phyloP scores from a whole-genome alignment of 2,797 vertebrate genomes.

The Clarias platycephalus region DNA sequence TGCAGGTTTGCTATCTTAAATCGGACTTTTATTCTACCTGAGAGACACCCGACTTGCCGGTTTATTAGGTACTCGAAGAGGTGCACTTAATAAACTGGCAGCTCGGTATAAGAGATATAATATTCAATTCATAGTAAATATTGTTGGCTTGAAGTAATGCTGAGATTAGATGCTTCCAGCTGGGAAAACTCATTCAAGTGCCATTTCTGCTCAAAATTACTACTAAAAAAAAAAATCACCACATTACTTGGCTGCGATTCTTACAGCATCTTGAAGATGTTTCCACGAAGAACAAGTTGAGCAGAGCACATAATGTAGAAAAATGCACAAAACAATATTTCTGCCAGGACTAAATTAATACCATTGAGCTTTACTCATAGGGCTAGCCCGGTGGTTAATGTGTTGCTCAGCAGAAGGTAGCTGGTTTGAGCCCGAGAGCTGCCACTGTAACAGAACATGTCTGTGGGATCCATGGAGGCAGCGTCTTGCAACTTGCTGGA shows the following conservation, averaged over 20 bases:
- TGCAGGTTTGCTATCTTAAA: conserved; percentile 4
- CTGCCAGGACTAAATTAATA: not conserved
- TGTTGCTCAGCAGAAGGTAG: too few relatives aligned
- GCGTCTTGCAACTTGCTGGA: too few relatives aligned
- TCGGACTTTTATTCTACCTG: conserved; percentile 12
- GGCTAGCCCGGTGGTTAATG: too few relatives aligned
- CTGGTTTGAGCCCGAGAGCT: too few relatives aligned
- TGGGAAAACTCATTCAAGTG: conserved; percentile 2
- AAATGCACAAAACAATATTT: conserved; percentile 4
- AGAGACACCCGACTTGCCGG: not conserved
- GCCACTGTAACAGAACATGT: too few relatives aligned
- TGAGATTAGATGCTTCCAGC: conserved; percentile 11
- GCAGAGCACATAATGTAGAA: not conserved
- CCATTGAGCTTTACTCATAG: not conserved
- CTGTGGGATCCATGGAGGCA: too few relatives aligned
- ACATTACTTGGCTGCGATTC: not conserved
- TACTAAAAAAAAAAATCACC: not conserved
- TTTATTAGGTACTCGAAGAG: conserved; percentile 17
- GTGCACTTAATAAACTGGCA: conserved; percentile 11
- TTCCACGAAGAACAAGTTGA: not conserved
- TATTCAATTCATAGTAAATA: conserved; percentile 19
- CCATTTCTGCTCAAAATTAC: conserved; percentile 14
- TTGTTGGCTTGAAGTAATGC: not conserved
- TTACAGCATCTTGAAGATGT: not conserved
- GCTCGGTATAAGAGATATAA: not conserved